Percentiles rank a stretch among this genome's conserved stretches.
These are phyloP conservation scores for Philotrypesis tridentata DNA, from an alignment of 1,140 invertebrate species.

Conservation along the genomic window DNA sequence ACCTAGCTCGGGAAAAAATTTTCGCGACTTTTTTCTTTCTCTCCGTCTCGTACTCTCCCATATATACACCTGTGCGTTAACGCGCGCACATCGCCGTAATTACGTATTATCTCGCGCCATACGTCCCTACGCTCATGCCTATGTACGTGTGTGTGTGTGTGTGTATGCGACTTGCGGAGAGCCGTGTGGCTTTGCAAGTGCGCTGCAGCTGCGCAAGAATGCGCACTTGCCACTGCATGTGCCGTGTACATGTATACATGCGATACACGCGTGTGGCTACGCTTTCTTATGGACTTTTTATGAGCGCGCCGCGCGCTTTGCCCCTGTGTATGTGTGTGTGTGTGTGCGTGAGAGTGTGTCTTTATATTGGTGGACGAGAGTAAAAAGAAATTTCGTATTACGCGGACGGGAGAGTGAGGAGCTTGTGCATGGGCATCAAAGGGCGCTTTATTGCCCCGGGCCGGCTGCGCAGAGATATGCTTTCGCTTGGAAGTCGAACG, in stretches of 20 bases:
- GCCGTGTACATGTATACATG: neutral
- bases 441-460: constrained; percentile 48
- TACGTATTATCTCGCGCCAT: constrained; percentile 41
- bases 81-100: constrained; percentile 22
- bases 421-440: constrained; percentile 33
- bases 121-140: neutral
- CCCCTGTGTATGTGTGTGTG: neutral
- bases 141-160: neutral
- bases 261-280: too few species aligned
- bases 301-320: constrained; percentile 1
- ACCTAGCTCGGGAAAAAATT: neutral
- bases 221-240: neutral
- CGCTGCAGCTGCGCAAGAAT: neutral
- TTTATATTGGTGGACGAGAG: constrained; percentile 46
- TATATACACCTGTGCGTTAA: neutral
- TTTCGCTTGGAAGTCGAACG: neutral
- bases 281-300: constrained; percentile 38
- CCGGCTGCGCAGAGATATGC: neutral
- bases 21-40: neutral
- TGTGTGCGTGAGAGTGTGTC: too few species aligned
- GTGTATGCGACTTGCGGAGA: too few species aligned
- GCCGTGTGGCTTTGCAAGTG: neutral
- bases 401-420: constrained; percentile 22
- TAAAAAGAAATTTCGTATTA: constrained; percentile 35
- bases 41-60: neutral